Evolutionary conservation across 30 jellyfish, hydroid and myxozoan species (phyloP).

Genomic region (Mastigias papua): DNA sequence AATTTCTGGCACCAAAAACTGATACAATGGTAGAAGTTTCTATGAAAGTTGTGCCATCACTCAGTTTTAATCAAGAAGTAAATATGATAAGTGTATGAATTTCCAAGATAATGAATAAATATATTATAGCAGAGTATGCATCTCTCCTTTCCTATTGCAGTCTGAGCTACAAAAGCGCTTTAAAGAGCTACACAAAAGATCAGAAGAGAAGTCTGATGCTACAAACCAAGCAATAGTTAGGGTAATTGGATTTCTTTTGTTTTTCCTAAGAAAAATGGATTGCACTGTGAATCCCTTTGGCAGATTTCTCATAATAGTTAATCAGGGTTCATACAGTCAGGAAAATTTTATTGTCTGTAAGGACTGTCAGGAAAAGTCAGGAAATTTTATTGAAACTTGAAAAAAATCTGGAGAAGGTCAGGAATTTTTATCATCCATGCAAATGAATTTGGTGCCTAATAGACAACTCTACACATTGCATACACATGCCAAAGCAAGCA

Average conservation of each 20-base stretch:
- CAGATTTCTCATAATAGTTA: not conserved
- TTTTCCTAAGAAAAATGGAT: not conserved
- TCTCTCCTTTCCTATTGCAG: not conserved
- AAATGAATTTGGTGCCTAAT: too few species aligned
- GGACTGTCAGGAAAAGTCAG: too few species aligned
- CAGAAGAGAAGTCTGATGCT: conserved; percentile 8
- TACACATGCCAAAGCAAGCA: too few species aligned
- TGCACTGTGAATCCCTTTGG: not conserved
- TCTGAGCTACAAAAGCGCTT: conserved; percentile 35
- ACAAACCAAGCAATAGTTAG: not conserved
- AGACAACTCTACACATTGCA: too few species aligned
- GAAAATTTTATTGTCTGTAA: not conserved
- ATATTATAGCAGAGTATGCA: not conserved
- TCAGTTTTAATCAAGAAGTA: not conserved
- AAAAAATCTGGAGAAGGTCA: too few species aligned
- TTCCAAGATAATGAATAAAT: not conserved
- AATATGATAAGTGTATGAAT: not conserved
- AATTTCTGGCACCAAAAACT: too few species aligned
- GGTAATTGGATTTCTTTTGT: not conserved
- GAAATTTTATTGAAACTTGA: too few species aligned
- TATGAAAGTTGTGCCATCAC: too few species aligned
- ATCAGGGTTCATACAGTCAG: not conserved
- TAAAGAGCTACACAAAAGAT: conserved; percentile 27
- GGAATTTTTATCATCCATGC: too few species aligned
- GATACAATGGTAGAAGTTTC: too few species aligned